phyloP scores from a whole-genome alignment of 2,113 vertebrate species.

The Macquaria australasica region DNA sequence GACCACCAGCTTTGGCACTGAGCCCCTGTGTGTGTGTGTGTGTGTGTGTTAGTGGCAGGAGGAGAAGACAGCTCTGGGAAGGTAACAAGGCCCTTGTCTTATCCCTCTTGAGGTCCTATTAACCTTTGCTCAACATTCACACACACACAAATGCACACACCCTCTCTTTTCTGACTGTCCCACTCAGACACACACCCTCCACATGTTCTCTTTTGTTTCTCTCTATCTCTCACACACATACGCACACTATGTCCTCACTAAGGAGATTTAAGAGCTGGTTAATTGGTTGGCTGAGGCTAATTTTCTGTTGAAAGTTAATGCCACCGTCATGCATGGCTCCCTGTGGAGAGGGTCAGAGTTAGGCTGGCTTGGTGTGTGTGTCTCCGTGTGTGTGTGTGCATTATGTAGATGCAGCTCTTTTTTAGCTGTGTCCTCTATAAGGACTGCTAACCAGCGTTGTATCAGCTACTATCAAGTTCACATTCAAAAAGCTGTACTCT shows the following conservation, averaged over 20 bases:
- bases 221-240: slow-evolving; percentile 14
- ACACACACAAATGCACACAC: slow-evolving; percentile 17
- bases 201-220: slow-evolving; percentile 31
- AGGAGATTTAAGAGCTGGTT: slow-evolving; percentile 70
- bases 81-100: slow-evolving; percentile 67
- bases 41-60: slow-evolving; percentile 12
- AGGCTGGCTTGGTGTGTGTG: not conserved
- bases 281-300: slow-evolving; percentile 75
- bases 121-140: slow-evolving; percentile 67
- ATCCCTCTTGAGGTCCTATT: slow-evolving; percentile 77
- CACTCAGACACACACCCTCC: slow-evolving; percentile 26
- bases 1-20: slow-evolving; percentile 52
- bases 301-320: slow-evolving; percentile 75
- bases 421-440: not conserved
- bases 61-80: slow-evolving; percentile 55
- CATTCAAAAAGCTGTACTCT: not conserved
- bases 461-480: not conserved
- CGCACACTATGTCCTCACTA: slow-evolving; percentile 17
- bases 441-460: not conserved
- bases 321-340: slow-evolving; percentile 65
- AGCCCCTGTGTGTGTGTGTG: slow-evolving; percentile 6
- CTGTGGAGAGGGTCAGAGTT: slow-evolving; percentile 40
- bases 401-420: not conserved
- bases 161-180: slow-evolving; percentile 39
- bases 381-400: not conserved